Evolutionary conservation across 2,797 vertebrate species (phyloP), one percentile per base, ranked within the genome.

Genomic region (Etheostoma perlongum): DNA sequence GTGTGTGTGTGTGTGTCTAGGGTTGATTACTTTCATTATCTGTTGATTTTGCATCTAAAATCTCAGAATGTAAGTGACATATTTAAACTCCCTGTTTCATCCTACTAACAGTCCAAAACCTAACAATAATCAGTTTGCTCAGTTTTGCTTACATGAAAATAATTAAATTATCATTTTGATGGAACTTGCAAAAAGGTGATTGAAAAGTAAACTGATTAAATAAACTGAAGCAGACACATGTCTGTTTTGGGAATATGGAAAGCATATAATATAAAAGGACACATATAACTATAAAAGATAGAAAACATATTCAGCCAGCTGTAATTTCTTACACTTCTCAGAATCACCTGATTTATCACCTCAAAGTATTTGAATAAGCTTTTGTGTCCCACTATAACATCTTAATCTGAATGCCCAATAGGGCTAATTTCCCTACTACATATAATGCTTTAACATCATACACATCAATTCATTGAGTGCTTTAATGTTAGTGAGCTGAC

Each of bases 281-380:
- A 36, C 15, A 36, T 33, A 64, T n/a, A 19, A 54, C 7, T 8
- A 25, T 49, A 11, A 42, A 30, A 42, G 33, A n/a, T 7, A 21
- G 3, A 42, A 44, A 44, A 44, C 9, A 62, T 70, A n/a, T 44
- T 13, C 7, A 49, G 15, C 13, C 54, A 5, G 2, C 33, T 30
- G 4, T 19, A 4, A 42, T 18, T 2, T 48, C 6, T 44, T 18
- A 57, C n/a, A n/a, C n/a, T n/a, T n/a, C n/a, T 27, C 49, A 12
- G 11, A 62, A 40, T n/a, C 53, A 23, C 14, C 8, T 51, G 6
- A 23, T 46, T 90, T 94, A 93, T 61, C 61, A 57, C 83, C 23
- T 4, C 85, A 72, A 73, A 57, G 85, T 81, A 82, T 61, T 89
- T 83, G 76, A 91, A 82, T 62, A 57, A 36, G 54, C 85, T 92